phyloP scores from a whole-genome alignment of 2,797 vertebrate genomes.

The Alouatta caraya region DNA sequence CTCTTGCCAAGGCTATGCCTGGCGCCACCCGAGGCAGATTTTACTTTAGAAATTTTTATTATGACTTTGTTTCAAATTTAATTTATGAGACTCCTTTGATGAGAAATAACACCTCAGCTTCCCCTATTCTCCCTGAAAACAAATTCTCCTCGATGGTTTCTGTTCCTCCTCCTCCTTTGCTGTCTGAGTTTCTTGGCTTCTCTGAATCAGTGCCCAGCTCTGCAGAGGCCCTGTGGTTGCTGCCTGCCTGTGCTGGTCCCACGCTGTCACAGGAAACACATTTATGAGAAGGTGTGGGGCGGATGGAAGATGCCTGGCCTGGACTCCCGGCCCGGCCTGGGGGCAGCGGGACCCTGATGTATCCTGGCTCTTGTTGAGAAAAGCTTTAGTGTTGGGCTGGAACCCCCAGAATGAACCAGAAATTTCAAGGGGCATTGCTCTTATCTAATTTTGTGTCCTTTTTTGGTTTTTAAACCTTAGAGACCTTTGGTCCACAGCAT shows the following conservation, averaged over 20 bases:
- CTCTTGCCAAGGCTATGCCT: background rate
- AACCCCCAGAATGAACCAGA: background rate
- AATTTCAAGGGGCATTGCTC: background rate
- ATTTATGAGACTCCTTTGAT: background rate
- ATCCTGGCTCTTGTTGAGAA: background rate
- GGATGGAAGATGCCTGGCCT: background rate
- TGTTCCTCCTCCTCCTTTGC: background rate
- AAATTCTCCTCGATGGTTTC: background rate
- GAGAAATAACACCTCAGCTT: background rate
- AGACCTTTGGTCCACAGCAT: fast-evolving
- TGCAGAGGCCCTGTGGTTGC: background rate
- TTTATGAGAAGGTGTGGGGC: background rate
- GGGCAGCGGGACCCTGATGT: fast-evolving
- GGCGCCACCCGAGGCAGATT: background rate
- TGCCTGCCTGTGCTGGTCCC: background rate
- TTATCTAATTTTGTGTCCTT: background rate
- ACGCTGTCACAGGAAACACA: fast-evolving
- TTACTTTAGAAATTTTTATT: background rate
- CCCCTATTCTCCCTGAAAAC: background rate
- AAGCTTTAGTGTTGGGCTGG: background rate
- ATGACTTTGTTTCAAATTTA: background rate
- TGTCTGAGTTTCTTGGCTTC: background rate
- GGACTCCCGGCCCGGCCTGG: background rate
- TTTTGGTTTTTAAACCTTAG: background rate
- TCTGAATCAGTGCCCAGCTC: background rate